phyloP scores from a whole-genome alignment of 2,113 vertebrate genomes.

The Cochlearius cochlearius region DNA sequence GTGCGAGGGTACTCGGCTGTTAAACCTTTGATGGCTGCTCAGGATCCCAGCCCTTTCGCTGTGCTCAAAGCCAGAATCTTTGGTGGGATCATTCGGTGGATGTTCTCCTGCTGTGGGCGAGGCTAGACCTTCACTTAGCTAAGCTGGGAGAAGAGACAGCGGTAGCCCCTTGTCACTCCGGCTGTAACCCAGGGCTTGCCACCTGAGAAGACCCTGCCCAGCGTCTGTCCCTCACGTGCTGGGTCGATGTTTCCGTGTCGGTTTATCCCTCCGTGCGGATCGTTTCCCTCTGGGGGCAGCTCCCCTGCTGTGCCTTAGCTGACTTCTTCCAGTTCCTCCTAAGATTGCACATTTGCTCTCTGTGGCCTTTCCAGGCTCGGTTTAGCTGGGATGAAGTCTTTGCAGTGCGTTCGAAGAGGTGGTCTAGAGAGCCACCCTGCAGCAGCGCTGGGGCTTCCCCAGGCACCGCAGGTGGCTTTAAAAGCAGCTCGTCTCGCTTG shows the following conservation, averaged over 20 bases:
- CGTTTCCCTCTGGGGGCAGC: neutral
- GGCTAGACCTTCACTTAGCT: neutral
- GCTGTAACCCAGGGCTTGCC: neutral
- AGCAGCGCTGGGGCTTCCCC: neutral
- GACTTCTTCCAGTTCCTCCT: neutral
- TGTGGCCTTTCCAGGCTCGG: neutral
- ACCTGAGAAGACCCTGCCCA: neutral
- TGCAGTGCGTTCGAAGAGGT: neutral
- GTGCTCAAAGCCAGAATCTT: neutral
- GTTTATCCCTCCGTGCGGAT: neutral
- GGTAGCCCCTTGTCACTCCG: neutral
- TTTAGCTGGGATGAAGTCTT: neutral
- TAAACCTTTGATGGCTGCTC: neutral
- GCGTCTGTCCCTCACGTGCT: accelerated
- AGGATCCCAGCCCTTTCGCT: too few species aligned
- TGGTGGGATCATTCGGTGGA: accelerated
- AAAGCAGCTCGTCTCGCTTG: neutral
- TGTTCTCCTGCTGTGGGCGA: neutral
- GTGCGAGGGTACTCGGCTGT: accelerated
- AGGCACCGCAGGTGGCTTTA: neutral
- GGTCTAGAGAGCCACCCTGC: neutral
- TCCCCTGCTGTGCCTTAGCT: neutral
- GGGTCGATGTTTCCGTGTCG: neutral
- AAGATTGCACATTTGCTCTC: neutral
- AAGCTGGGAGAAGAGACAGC: neutral